These are phyloP conservation scores for Spinus pinus DNA, from an alignment of 2,797 vertebrate species.

Conservation along the genomic window DNA sequence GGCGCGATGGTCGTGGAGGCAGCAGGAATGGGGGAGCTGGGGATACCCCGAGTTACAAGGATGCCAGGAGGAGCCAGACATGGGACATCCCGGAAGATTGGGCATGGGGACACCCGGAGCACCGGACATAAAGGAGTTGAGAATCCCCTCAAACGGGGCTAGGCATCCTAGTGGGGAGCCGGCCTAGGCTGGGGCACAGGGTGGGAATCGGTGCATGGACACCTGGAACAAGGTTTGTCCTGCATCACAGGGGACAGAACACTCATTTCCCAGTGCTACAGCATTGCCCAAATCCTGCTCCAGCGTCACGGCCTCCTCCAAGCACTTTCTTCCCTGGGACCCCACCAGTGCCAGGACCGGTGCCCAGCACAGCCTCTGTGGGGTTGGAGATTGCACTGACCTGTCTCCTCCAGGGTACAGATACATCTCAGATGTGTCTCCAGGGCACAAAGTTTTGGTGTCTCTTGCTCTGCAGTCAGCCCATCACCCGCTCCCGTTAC, in stretches of 20 bases:
- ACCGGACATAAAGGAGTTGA: neutral
- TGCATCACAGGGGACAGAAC: neutral
- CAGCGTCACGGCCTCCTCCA: rapidly evolving
- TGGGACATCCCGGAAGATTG: neutral
- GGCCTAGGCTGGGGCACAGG: neutral
- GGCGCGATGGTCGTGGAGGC: neutral
- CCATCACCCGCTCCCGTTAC: rapidly evolving
- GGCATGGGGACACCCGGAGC: neutral
- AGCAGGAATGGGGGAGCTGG: neutral
- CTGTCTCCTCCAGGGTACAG: rapidly evolving
- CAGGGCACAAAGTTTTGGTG: neutral
- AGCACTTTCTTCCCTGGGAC: neutral
- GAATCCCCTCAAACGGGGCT: too few species aligned
- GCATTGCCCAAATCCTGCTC: neutral
- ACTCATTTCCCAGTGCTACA: neutral
- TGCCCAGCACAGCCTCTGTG: neutral
- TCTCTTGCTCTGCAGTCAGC: rapidly evolving
- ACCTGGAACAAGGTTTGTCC: neutral
- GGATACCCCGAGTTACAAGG: neutral
- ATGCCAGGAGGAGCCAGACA: neutral
- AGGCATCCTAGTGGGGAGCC: neutral
- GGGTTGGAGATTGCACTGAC: rapidly evolving
- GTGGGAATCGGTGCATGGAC: neutral
- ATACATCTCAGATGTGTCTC: neutral
- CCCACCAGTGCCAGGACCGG: neutral